These are phyloP conservation scores for Callyntrura sp. DNA, from an alignment of 2,888 invertebrate genomes.

Conservation along the genomic window DNA sequence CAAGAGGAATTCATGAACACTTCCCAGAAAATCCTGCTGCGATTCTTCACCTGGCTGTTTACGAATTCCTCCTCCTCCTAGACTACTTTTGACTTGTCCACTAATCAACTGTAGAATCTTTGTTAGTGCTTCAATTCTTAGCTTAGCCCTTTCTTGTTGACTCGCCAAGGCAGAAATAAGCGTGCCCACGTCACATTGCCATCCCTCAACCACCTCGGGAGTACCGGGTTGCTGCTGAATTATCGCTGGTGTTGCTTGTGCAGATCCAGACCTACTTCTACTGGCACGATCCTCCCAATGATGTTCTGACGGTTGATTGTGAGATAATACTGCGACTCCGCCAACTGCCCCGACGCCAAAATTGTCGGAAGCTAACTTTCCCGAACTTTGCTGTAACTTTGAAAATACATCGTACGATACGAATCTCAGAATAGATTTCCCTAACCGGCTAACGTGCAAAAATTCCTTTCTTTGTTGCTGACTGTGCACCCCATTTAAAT, in stretches of 20 bases:
- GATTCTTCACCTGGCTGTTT: background rate
- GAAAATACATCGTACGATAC: conserved; percentile 63
- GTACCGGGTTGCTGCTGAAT: background rate
- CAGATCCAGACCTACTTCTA: conserved; percentile 15
- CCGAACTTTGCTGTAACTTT: conserved; percentile 38
- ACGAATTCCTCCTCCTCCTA: background rate
- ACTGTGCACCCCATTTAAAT: conserved; percentile 9
- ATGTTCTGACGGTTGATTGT: conserved; percentile 65
- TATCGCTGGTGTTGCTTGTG: background rate
- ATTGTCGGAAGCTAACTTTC: background rate
- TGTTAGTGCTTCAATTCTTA: conserved; percentile 81
- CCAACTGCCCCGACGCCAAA: too few relatives aligned
- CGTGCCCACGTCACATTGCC: conserved; percentile 78
- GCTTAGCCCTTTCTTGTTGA: conserved; percentile 82
- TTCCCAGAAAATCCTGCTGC: conserved; percentile 78
- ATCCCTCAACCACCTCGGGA: conserved; percentile 73
- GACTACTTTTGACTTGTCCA: background rate
- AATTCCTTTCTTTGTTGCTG: conserved; percentile 63
- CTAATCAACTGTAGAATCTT: conserved; percentile 80
- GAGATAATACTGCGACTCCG: too few relatives aligned
- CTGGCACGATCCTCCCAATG: background rate
- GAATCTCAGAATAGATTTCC: conserved; percentile 57
- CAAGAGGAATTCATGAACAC: conserved; percentile 87
- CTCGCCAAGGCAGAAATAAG: conserved; percentile 78
- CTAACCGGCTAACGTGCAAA: conserved; percentile 59